Base-by-base conservation (phyloP, 2,797 vertebrate genomes). In the Hypotaenidia okinawae region DNA sequence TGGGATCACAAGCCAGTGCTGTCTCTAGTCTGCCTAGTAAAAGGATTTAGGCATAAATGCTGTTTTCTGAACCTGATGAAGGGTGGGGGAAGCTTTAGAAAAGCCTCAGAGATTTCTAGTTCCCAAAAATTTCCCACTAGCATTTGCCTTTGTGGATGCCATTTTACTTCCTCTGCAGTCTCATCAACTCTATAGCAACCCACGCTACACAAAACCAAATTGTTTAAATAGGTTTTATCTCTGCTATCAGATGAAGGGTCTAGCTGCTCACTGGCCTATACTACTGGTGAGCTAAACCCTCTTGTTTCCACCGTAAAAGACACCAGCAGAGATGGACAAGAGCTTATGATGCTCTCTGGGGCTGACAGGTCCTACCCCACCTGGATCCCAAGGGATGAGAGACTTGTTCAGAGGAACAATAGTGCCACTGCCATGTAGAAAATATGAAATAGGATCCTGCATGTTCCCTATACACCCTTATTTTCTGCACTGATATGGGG, bases 81-180 rank as follows among this genome's bases (percentile, higher is more conserved):
- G 0, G 0, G 9, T 37, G 37, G 14, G 2, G 0, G 0, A 6
- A 17, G 2, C 11, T 61, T 87, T 41, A 84, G 37, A 94, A 94
- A 93, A 69, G 1, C 11, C 41, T 59, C 55, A 51, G 22, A 75
- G 15, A 2, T 33, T 89, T 83, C 47, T 77, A 32, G 32, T 74
- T 72, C 91, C 39, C 15, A 84, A 75, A 83, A 28, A 32, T 54
- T 6, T 90, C 57, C 5, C 52, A 6, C 19, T 45, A 67, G 3
- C 0, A 0, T 83, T 94, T 54, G 17, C 6, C 33, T 32, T 25
- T 15, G 23, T 47, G 25, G 47, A 25, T 87, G 41, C 23, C 39
- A 23, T 69, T 76, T 92, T 77, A 25, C 4, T 90, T 87, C 12
- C 33, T 47, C 41, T 93, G 28, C 16, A 54, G 43, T 83, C 13